Evolutionary conservation across 2,113 vertebrate genomes (phyloP), one percentile per base, ranked within the genome.

Genomic region (Gymnorhina tibicen): DNA sequence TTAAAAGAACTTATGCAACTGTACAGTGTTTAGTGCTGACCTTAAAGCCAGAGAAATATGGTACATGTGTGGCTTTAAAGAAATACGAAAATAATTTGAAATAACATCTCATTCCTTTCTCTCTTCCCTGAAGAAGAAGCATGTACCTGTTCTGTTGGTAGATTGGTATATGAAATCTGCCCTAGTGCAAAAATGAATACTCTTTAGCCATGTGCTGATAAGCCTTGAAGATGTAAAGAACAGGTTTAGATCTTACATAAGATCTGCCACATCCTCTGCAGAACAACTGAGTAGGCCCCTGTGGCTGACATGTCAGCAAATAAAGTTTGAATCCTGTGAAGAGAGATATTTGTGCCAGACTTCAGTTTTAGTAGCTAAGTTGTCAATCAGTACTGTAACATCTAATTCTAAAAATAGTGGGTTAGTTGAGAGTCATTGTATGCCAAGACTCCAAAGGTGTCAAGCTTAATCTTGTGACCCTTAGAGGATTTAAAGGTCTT

Each of bases 351-450:
- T 89, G 83, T 91, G 68, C 44, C 35, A 80, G 75, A 87, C 47
- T 88, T 94, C 92, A 85, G 59, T 85, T 95, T 91, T 63, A 87
- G 81, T 89, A 91, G 52, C 81, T 75, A 69, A 87, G 75, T 86
- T 7, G 11, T 95, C 92, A 81, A 39, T 93, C 86, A 80, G 47
- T 92, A 39, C 47, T 47, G 42, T 67, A 86, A 59, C 60, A 74
- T 94, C 79, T 80, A 69, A 83, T 93, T 88, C 79, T 62, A 84
- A 83, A 96, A 86, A 75, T 53, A 59, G 72, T 56, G 30, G 17
- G 47, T 77, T 95, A 42, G 42, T 72, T 89, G 80, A 78, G 39
- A 91, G 60, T 85, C 22, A 11, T 84, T 73, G 87, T 92, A 35
- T 67, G 30, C 21, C 33, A 68, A 44, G 30, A 35, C 52, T 93